Percentiles rank a stretch among this genome's conserved stretches.
These are phyloP conservation scores for Drosophila prolongata DNA, from an alignment of 2,888 invertebrate genomes.

Conservation along the genomic window DNA sequence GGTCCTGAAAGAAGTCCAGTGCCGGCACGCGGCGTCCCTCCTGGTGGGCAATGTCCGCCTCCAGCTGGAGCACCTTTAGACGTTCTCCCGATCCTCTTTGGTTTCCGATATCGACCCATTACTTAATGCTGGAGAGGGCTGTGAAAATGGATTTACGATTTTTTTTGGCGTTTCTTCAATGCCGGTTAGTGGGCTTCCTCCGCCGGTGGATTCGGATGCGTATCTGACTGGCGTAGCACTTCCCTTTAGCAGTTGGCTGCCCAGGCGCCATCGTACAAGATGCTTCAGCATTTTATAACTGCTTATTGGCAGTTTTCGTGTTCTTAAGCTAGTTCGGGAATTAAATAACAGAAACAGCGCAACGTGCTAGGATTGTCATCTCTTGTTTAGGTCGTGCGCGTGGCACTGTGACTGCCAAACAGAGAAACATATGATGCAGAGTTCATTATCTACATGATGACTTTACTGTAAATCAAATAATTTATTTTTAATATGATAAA, in stretches of 20 bases:
- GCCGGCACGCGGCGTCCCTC: conserved; percentile 89
- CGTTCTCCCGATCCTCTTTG: conserved; percentile 61
- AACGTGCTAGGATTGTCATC: conserved; percentile 16
- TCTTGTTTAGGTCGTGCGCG: neutral
- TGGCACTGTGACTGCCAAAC: neutral
- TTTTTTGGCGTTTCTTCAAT: conserved; percentile 19
- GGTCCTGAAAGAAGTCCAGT: conserved; percentile 85
- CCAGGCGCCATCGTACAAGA: conserved; percentile 48
- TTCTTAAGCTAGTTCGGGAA: conserved; percentile 15
- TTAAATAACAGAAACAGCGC: conserved; percentile 48
- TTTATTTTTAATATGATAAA: too few relatives aligned
- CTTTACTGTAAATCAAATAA: neutral
- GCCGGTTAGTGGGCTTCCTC: conserved; percentile 9
- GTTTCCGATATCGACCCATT: conserved; percentile 31
- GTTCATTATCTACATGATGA: neutral
- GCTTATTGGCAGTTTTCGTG: neutral
- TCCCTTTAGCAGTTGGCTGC: conserved; percentile 25
- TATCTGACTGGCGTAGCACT: conserved; percentile 1
- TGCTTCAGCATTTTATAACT: conserved; percentile 68
- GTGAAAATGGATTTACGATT: conserved; percentile 66
- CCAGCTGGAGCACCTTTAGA: conserved; percentile 88
- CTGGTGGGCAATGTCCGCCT: conserved; percentile 90
- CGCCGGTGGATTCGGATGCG: neutral
- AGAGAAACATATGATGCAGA: neutral
- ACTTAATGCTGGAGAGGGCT: neutral